A percentile compares a stretch with the other conserved stretches of the same genome.
Conservation (phyloP, 2,113 vertebrate genomes). For the Oncorhynchus masou region DNA sequence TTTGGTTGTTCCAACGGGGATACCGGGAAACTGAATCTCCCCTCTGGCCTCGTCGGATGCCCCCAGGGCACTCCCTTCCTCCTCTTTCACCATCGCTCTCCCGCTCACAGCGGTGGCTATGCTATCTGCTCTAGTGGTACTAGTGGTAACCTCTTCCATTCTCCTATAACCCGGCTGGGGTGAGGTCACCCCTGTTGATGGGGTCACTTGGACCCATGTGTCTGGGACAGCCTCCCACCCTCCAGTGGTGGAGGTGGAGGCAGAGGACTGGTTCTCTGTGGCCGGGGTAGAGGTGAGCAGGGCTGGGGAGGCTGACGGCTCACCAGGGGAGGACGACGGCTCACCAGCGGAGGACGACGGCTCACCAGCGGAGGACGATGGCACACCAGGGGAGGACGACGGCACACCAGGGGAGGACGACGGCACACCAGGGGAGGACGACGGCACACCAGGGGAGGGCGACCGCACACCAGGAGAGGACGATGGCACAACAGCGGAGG, state of each 20-base stretch:
- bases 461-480: too few relatives aligned
- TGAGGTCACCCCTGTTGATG: slow-evolving; percentile 36
- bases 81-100: slow-evolving; percentile 22
- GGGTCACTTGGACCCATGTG: slow-evolving; percentile 46
- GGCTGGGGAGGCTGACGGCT: background rate
- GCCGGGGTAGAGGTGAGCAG: background rate
- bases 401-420: too few relatives aligned
- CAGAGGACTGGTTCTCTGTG: background rate
- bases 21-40: slow-evolving; percentile 67
- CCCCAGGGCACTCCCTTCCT: slow-evolving; percentile 61
- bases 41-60: slow-evolving; percentile 70
- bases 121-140: slow-evolving; percentile 53
- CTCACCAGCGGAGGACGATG: too few relatives aligned
- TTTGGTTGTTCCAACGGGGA: slow-evolving; percentile 52
- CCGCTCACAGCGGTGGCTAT: slow-evolving; percentile 50
- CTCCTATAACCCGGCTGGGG: slow-evolving; percentile 40
- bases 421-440: too few relatives aligned
- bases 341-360: too few relatives aligned
- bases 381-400: too few relatives aligned
- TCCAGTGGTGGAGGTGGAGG: background rate
- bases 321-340: too few relatives aligned
- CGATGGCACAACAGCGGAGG: too few relatives aligned
- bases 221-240: slow-evolving; percentile 7
- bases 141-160: slow-evolving; percentile 20
- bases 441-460: too few relatives aligned